Conservation (phyloP, 2,113 vertebrate species). For the Electrona antarctica region DNA sequence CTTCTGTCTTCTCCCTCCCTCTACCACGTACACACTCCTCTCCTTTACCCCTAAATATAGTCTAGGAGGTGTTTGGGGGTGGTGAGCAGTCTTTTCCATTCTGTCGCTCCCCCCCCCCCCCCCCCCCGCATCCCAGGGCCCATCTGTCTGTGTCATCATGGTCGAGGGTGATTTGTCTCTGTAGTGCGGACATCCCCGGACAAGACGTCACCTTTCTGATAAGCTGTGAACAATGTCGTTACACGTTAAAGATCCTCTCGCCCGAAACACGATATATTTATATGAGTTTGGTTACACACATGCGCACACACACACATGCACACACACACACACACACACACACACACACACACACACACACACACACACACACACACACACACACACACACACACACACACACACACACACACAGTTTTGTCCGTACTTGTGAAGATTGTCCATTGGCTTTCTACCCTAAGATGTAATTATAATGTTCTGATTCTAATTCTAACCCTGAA, state of each 20-base stretch:
- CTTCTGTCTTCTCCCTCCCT: no score
- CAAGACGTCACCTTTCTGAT: slow-evolving; percentile 76
- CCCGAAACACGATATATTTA: slow-evolving; percentile 51
- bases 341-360: slow-evolving; percentile 46
- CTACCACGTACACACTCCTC: slow-evolving; percentile 2
- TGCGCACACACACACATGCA: not conserved
- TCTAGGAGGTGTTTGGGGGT: slow-evolving; percentile 41
- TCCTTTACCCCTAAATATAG: slow-evolving; percentile 66
- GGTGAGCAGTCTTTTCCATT: slow-evolving; percentile 12
- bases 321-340: slow-evolving; percentile 18
- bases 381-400: not conserved
- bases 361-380: slow-evolving; percentile 21
- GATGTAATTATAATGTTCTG: no score
- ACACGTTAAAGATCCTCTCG: slow-evolving; percentile 69
- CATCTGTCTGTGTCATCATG: slow-evolving; percentile 68
- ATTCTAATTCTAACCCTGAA: no score
- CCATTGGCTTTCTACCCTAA: no score
- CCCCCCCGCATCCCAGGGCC: slow-evolving; percentile 57
- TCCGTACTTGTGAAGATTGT: no score
- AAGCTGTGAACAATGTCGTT: slow-evolving; percentile 80
- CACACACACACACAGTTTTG: not conserved
- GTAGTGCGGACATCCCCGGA: slow-evolving; percentile 61
- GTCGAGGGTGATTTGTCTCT: slow-evolving; percentile 44
- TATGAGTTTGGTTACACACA: not conserved
- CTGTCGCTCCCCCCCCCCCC: slow-evolving; percentile 18